Percentiles rank a stretch among this genome's conserved stretches.
phyloP scores from a whole-genome alignment of 2,797 vertebrate genomes.

The Sebastes baramenuke region DNA sequence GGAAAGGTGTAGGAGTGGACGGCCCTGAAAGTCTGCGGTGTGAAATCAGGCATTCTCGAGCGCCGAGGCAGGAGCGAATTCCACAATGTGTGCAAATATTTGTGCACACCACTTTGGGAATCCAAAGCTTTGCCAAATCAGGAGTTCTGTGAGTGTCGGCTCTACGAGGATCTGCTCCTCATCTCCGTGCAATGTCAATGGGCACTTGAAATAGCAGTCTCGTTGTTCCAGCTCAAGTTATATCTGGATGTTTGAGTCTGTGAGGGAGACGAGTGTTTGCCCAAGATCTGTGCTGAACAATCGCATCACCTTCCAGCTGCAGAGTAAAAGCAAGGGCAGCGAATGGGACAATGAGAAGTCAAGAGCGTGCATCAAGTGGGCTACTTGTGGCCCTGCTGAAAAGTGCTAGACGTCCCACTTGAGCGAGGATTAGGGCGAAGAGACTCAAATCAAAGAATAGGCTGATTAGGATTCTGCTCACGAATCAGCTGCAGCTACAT shows the following conservation, averaged over 20 bases:
- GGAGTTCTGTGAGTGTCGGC: slow-evolving; percentile 42
- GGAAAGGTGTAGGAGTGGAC: slow-evolving; percentile 51
- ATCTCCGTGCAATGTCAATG: slow-evolving; percentile 33
- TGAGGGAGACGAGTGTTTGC: slow-evolving; percentile 45
- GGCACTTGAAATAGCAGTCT: slow-evolving; percentile 51
- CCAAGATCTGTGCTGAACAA: slow-evolving; percentile 29
- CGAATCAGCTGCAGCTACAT: not conserved
- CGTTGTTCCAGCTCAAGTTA: slow-evolving; percentile 41
- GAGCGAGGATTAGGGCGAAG: slow-evolving; percentile 9
- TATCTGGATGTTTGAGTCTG: too few species aligned
- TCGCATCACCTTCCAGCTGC: slow-evolving; percentile 20
- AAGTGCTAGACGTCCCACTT: slow-evolving; percentile 33
- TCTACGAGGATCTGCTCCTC: slow-evolving; percentile 15
- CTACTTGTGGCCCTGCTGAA: slow-evolving; percentile 40
- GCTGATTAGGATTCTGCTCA: slow-evolving; percentile 20
- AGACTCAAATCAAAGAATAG: slow-evolving; percentile 27
- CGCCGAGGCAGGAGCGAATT: slow-evolving; percentile 56
- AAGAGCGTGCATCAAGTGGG: slow-evolving; percentile 51
- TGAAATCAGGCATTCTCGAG: slow-evolving; percentile 65
- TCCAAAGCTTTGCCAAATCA: slow-evolving; percentile 54
- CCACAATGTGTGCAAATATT: slow-evolving; percentile 75
- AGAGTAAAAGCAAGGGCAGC: slow-evolving; percentile 21
- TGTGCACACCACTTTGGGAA: slow-evolving; percentile 60
- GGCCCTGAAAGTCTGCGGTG: slow-evolving; percentile 47
- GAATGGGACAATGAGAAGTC: slow-evolving; percentile 57